Percentiles rank a stretch among this genome's conserved stretches.
Evolutionary conservation across 2,113 vertebrate genomes (phyloP).

Genomic region (Chauna torquata): DNA sequence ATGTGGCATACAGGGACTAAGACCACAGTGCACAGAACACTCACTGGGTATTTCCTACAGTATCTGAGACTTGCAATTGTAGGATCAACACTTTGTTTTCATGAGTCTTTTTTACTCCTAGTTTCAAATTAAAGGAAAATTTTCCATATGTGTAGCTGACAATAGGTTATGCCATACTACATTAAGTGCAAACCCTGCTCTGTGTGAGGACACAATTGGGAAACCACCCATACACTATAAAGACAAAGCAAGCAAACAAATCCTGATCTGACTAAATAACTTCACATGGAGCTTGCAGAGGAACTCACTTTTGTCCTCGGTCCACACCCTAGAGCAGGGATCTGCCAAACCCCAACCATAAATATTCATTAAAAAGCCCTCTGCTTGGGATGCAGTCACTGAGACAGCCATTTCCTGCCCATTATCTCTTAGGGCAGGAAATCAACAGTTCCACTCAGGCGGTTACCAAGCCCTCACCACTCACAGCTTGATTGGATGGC

Average conservation of each 20-base stretch:
- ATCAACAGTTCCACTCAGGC: constrained; percentile 56
- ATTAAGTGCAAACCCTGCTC: not conserved
- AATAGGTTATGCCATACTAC: not conserved
- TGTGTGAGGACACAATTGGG: not conserved
- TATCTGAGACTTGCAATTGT: not conserved
- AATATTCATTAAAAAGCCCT: constrained; percentile 67
- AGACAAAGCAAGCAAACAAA: constrained; percentile 27
- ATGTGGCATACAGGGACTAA: not conserved
- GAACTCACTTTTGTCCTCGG: constrained; percentile 51
- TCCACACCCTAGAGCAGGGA: constrained; percentile 33
- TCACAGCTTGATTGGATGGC: not conserved
- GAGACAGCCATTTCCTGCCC: constrained; percentile 65
- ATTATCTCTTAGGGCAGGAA: constrained; percentile 59
- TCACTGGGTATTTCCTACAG: not conserved
- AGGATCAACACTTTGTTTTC: not conserved
- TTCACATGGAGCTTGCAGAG: constrained; percentile 37
- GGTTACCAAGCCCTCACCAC: not conserved
- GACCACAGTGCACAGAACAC: not conserved
- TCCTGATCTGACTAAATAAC: constrained; percentile 19
- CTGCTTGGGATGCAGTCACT: constrained; percentile 51
- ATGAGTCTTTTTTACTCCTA: not conserved
- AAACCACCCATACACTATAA: not conserved
- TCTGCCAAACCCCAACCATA: constrained; percentile 59
- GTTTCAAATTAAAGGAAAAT: constrained; percentile 10
- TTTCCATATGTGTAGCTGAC: not conserved